Evolutionary conservation across 2,888 invertebrate species (phyloP).

Genomic region (Chrysotoxum bicinctum): DNA sequence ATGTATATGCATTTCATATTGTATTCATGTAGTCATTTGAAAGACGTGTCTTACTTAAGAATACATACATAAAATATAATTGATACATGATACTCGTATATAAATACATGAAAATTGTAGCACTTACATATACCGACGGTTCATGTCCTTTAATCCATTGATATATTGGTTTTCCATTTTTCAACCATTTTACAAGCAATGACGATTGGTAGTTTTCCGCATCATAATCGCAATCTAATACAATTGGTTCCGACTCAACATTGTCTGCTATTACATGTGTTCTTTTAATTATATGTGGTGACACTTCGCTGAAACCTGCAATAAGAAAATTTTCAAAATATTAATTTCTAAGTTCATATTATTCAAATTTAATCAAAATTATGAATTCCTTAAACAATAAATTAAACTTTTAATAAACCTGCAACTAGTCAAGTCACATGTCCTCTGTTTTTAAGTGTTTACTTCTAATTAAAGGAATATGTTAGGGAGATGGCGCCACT

Average conservation of each 20-base stretch:
- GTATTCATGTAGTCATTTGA: too few relatives aligned
- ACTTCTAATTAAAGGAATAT: too few relatives aligned
- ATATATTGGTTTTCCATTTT: constrained; percentile 56
- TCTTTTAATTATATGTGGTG: not conserved
- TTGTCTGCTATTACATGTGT: constrained; percentile 30
- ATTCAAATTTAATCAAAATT: too few relatives aligned
- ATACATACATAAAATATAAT: too few relatives aligned
- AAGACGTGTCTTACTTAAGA: too few relatives aligned
- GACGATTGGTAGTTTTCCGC: constrained; percentile 17
- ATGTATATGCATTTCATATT: too few relatives aligned
- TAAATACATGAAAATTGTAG: not conserved
- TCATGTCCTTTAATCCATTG: constrained; percentile 66
- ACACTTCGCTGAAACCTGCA: not conserved
- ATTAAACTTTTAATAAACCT: too few relatives aligned
- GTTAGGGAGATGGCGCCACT: too few relatives aligned
- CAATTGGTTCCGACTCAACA: constrained; percentile 15
- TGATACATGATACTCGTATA: too few relatives aligned
- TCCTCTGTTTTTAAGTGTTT: too few relatives aligned
- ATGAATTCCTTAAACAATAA: too few relatives aligned
- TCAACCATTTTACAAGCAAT: constrained; percentile 61
- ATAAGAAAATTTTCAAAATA: not conserved
- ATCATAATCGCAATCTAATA: constrained; percentile 55
- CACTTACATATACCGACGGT: constrained; percentile 59
- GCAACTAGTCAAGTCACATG: too few relatives aligned
- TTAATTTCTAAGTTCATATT: not conserved